These are phyloP conservation scores for Caenorhabditis tropicalis DNA, from an alignment of 1,140 invertebrate species.

Conservation along the genomic window DNA sequence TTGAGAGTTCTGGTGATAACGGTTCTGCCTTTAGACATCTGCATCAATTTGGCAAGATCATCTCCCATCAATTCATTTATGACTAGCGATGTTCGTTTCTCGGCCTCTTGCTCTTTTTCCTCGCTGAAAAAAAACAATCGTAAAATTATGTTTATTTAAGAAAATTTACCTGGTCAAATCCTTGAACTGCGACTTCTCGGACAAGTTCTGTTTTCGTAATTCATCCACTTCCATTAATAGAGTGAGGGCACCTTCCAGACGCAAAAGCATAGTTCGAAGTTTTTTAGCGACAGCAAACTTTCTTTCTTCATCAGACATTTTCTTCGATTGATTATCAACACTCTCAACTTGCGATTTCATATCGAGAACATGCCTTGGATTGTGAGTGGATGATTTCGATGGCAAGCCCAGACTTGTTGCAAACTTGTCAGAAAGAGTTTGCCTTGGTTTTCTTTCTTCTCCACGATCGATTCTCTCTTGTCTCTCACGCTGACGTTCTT, in stretches of 20 bases:
- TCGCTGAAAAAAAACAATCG: background rate
- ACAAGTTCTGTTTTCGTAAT: background rate
- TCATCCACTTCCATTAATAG: constrained; percentile 66
- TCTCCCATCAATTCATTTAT: constrained; percentile 53
- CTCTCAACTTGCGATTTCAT: background rate
- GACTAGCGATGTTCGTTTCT: background rate
- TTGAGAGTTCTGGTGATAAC: constrained; percentile 33
- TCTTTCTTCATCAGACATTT: constrained; percentile 58
- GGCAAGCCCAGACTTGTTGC: constrained; percentile 63
- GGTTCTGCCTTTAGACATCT: constrained; percentile 29
- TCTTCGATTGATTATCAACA: background rate
- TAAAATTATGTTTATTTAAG: background rate
- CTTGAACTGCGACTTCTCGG: constrained; percentile 13
- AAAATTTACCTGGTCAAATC: constrained; percentile 46
- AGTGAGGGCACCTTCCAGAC: constrained; percentile 56
- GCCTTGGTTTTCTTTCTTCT: constrained; percentile 34
- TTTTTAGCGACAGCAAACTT: constrained; percentile 55
- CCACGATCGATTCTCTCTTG: constrained; percentile 31
- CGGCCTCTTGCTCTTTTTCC: background rate
- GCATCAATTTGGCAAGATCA: constrained; percentile 21
- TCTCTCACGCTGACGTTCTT: background rate
- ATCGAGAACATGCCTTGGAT: constrained; percentile 61
- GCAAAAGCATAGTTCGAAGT: constrained; percentile 47
- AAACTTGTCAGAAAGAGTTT: constrained; percentile 58
- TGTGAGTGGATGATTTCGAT: constrained; percentile 57